phyloP scores from a whole-genome alignment of 2,797 vertebrate genomes.

The Chaenodraco wilsoni region DNA sequence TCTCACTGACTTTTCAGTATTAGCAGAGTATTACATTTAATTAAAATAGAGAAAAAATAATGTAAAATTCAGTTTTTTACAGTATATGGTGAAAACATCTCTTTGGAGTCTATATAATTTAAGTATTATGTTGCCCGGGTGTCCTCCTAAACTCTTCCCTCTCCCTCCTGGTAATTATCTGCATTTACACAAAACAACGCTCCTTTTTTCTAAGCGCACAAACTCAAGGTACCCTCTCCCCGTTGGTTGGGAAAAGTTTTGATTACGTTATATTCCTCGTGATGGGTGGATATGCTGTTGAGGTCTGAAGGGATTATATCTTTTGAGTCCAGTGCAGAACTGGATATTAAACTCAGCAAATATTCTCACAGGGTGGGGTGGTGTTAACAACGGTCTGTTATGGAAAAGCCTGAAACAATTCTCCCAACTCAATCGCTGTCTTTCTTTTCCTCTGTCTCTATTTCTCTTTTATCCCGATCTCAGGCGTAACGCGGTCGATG shows the following conservation, averaged over 20 bases:
- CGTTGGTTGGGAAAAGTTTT: slow-evolving; percentile 13
- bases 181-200: slow-evolving; percentile 48
- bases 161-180: slow-evolving; percentile 45
- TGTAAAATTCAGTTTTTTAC: slow-evolving; percentile 7
- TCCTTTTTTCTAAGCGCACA: slow-evolving; percentile 10
- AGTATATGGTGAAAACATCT: neutral
- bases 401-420: neutral
- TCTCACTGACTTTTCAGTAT: neutral
- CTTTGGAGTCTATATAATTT: slow-evolving; percentile 27
- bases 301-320: slow-evolving; percentile 1
- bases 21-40: neutral
- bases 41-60: neutral
- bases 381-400: neutral
- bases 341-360: neutral
- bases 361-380: slow-evolving; percentile 22
- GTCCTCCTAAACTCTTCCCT: slow-evolving; percentile 13
- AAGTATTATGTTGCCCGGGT: slow-evolving; percentile 7
- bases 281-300: slow-evolving; percentile 10
- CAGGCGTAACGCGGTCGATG: slow-evolving; percentile 97
- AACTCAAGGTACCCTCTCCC: neutral
- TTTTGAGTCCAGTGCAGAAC: slow-evolving; percentile 13
- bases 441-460: neutral
- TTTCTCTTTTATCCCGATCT: neutral
- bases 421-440: neutral
- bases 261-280: neutral